These are phyloP conservation scores for Drosophila guanche DNA, from an alignment of 1,140 invertebrate genomes.

Conservation along the genomic window DNA sequence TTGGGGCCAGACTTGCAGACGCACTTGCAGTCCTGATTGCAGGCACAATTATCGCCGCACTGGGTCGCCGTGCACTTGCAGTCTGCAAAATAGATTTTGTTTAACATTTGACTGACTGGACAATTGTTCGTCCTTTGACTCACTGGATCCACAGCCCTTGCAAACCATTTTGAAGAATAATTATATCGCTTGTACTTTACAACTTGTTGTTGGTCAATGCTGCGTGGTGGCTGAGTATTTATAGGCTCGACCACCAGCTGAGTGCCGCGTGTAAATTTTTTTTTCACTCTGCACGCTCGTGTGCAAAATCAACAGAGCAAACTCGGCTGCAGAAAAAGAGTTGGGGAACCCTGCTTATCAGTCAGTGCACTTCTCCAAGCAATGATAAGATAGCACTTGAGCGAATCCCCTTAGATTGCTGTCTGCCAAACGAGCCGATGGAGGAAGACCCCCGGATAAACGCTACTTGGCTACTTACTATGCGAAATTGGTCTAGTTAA, in stretches of 20 bases:
- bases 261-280: conserved; percentile 18
- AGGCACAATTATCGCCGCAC: conserved; percentile 68
- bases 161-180: conserved; percentile 54
- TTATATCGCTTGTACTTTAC: neutral
- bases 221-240: conserved; percentile 11
- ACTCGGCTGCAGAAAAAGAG: conserved; percentile 25
- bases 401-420: neutral
- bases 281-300: conserved; percentile 52
- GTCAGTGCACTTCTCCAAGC: neutral
- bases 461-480: conserved; percentile 32
- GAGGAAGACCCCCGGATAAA: conserved; percentile 1
- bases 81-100: conserved; percentile 19
- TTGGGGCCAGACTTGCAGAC: conserved; percentile 60
- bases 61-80: conserved; percentile 64
- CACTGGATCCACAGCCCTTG: conserved; percentile 63
- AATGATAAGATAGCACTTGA: conserved; percentile 43
- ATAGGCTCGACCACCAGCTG: conserved; percentile 21
- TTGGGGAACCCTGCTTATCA: conserved; percentile 31
- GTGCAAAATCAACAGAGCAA: conserved; percentile 65
- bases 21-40: conserved; percentile 62
- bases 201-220: conserved; percentile 3
- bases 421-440: too few species aligned
- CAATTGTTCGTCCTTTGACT: conserved; percentile 15
- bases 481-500: conserved; percentile 32
- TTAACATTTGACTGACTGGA: neutral